Percentiles rank a stretch among this genome's conserved stretches.
Conservation (phyloP, 2,888 invertebrate species). For the Meta bourneti region DNA sequence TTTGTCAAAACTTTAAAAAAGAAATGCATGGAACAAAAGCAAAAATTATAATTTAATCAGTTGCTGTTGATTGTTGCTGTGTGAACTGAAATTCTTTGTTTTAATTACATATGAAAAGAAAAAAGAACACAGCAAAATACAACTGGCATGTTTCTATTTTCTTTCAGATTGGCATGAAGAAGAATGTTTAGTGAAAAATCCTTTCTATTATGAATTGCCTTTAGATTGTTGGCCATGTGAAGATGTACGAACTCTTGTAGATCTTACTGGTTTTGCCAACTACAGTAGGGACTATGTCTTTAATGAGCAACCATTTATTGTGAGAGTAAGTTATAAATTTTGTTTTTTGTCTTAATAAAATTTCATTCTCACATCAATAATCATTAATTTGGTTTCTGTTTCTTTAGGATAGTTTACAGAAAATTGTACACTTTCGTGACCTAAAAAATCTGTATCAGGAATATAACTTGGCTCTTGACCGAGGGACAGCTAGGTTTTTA, state of each 20-base stretch:
- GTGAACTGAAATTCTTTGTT: too few relatives aligned
- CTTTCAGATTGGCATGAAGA: constrained; percentile 90
- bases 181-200: constrained; percentile 90
- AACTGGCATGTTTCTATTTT: not conserved
- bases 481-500: constrained; percentile 83
- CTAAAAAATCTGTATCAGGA: constrained; percentile 84
- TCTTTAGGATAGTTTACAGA: constrained; percentile 84
- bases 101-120: too few relatives aligned
- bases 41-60: too few relatives aligned
- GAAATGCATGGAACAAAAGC: too few relatives aligned
- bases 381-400: constrained; percentile 69
- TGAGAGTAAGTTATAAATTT: constrained; percentile 81
- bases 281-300: constrained; percentile 82
- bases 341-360: not conserved
- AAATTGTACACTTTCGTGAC: constrained; percentile 83
- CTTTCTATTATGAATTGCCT: constrained; percentile 89
- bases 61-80: too few relatives aligned
- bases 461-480: constrained; percentile 85
- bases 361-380: not conserved
- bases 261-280: constrained; percentile 85
- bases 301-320: constrained; percentile 84
- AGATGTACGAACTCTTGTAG: constrained; percentile 85
- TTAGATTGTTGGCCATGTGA: constrained; percentile 93
- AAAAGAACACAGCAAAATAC: too few relatives aligned
- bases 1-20: too few relatives aligned